These are phyloP conservation scores for Taenaris catops DNA, from an alignment of 2,888 invertebrate species.

Conservation along the genomic window DNA sequence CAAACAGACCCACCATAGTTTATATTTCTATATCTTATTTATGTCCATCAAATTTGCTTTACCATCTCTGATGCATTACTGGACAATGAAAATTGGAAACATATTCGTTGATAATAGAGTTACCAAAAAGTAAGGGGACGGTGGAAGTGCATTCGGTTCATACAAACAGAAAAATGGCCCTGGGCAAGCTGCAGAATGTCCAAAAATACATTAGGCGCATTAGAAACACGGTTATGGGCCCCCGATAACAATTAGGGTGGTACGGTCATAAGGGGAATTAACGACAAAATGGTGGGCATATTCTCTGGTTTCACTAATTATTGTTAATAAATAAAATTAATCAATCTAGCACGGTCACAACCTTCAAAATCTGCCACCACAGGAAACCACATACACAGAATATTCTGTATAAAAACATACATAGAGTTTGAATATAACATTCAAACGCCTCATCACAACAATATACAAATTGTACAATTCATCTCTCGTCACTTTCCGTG, in stretches of 20 bases:
- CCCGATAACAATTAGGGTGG: slow-evolving; percentile 77
- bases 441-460: no score
- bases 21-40: no score
- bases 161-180: slow-evolving; percentile 74
- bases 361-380: no score
- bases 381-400: no score
- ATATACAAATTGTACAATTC: no score
- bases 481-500: no score
- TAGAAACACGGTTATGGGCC: slow-evolving; percentile 75
- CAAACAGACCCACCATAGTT: no score
- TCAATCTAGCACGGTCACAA: no score
- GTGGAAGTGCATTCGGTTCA: slow-evolving; percentile 55
- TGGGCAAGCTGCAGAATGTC: slow-evolving; percentile 78
- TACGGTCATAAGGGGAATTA: slow-evolving; percentile 73
- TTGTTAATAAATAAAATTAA: no score
- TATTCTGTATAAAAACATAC: no score
- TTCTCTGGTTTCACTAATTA: no score
- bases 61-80: slow-evolving; percentile 49
- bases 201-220: slow-evolving; percentile 77
- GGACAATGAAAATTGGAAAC: slow-evolving; percentile 76
- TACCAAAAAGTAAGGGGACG: slow-evolving; percentile 56
- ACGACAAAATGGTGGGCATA: slow-evolving; percentile 55
- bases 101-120: slow-evolving; percentile 76
- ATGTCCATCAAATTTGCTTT: slow-evolving; percentile 63
- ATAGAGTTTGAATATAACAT: no score